Evolutionary conservation across 2,797 vertebrate genomes (phyloP), one percentile per base, ranked within the genome.

Genomic region (Amblyopsis hoosieri): DNA sequence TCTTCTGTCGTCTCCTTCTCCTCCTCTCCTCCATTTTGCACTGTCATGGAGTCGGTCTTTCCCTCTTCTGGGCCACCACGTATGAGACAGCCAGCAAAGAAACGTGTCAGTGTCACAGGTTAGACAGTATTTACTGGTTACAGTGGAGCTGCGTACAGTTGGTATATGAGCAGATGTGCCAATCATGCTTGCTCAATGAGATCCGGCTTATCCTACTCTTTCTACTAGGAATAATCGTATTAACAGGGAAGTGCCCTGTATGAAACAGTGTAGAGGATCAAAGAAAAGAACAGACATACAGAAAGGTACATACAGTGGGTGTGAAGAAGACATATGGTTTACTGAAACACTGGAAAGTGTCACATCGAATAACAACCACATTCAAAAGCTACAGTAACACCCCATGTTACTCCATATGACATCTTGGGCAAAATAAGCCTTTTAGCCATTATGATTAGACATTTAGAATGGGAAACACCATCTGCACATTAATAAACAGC

Each of bases 161-260:
- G 3, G 31, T 49, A 69, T 64, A 82, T 75, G 69, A 57, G 84
- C 75, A 75, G 75, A 63, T 62, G 54, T 65, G 60, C 78, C 82
- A 72, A 83, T 78, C 88, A 86, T 90, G 86, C 84, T 83, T 52
- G 64, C 80, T 77, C 47, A 67, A 78, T 80, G 70, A 82, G 60
- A 79, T 12, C 51, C 68, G 72, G 71, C 65, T 71, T 66, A 29
- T 62, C 65, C 54, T 57, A 54, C 83, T 82, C 45, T 90, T 91
- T 87, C 89, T 96, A 96, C 94, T 96, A 85, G 90, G 94, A 90
- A 95, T 93, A 93, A 89, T 93, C 91, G 94, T 92, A 92, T 92
- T 91, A 88, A 85, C 93, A 82, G 93, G 93, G 86, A 87, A 87
- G 91, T 93, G 88, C 91, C 94, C 94, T 95, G 23, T 29, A 92